Evolutionary conservation across 2,113 vertebrate species (phyloP).

Genomic region (Indicator maculatus): DNA sequence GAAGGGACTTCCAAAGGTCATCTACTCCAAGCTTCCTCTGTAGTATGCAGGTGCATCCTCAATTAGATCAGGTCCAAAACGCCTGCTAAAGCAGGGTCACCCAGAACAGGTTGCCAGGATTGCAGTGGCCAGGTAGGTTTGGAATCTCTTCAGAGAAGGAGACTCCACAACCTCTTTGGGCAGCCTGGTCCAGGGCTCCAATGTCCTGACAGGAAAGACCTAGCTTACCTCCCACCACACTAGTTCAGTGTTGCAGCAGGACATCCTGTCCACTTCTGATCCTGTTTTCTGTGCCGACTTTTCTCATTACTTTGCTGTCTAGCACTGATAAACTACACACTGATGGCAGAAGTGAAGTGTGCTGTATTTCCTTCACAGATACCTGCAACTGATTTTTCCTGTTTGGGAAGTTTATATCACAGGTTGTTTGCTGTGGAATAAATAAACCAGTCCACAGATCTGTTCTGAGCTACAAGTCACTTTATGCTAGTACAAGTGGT

Average conservation of each 20-base stretch:
- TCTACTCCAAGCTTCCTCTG: too few species aligned
- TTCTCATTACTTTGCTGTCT: not conserved
- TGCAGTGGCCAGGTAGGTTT: too few species aligned
- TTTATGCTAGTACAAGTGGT: not conserved
- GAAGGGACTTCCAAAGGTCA: too few species aligned
- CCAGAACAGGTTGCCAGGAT: too few species aligned
- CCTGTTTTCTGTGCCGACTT: not conserved
- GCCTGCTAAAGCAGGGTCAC: too few species aligned
- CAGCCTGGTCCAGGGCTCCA: too few species aligned
- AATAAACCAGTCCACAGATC: not conserved
- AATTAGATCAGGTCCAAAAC: too few species aligned
- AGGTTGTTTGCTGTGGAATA: not conserved
- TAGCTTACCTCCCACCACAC: not conserved
- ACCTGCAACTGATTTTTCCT: not conserved
- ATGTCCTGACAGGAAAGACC: too few species aligned
- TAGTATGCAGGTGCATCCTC: too few species aligned
- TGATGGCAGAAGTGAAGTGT: not conserved
- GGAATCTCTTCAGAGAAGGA: too few species aligned
- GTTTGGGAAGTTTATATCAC: not conserved
- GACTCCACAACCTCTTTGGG: too few species aligned
- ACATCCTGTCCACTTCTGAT: not conserved
- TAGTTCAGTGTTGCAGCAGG: fast-evolving
- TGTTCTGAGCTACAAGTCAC: not conserved
- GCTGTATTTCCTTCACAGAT: not conserved
- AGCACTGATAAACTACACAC: not conserved